A percentile compares a stretch with the other conserved stretches of the same genome.
Conservation (phyloP, 2,797 vertebrate genomes). For the Macrochelys suwanniensis region DNA sequence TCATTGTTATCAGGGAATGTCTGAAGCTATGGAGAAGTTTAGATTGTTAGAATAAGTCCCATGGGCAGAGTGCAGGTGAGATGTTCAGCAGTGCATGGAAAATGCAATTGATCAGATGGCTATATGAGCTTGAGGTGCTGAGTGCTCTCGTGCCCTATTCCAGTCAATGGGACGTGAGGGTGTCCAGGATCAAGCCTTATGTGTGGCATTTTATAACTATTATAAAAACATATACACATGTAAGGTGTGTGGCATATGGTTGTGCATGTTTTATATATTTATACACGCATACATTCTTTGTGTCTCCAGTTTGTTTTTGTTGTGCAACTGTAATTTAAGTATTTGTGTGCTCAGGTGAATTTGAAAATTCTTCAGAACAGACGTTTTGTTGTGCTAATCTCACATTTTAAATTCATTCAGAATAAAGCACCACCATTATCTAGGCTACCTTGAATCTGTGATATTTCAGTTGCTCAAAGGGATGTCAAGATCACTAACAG, state of each 20-base stretch:
- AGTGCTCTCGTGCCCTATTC: neutral
- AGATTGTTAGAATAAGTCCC: neutral
- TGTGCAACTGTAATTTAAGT: neutral
- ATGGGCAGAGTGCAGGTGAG: neutral
- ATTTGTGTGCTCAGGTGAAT: neutral
- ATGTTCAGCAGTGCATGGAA: neutral
- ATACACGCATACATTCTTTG: neutral
- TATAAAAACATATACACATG: neutral
- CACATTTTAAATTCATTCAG: slow-evolving; percentile 58
- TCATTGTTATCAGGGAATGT: neutral
- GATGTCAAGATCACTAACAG: slow-evolving; percentile 82
- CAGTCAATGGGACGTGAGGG: neutral
- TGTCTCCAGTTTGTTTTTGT: neutral
- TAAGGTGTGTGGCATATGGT: neutral
- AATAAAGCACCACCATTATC: slow-evolving; percentile 56
- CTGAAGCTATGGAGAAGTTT: neutral
- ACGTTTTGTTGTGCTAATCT: slow-evolving; percentile 9
- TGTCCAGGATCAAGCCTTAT: neutral
- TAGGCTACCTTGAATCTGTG: slow-evolving; percentile 69
- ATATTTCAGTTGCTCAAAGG: slow-evolving; percentile 80
- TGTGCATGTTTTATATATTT: neutral
- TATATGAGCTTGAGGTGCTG: neutral
- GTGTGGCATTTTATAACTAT: neutral
- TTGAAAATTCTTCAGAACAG: neutral
- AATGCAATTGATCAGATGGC: neutral